Percentiles rank a stretch among this genome's conserved stretches.
Evolutionary conservation across 1,140 invertebrate species (phyloP).

Genomic region (Macrobrachium rosenbergii): DNA sequence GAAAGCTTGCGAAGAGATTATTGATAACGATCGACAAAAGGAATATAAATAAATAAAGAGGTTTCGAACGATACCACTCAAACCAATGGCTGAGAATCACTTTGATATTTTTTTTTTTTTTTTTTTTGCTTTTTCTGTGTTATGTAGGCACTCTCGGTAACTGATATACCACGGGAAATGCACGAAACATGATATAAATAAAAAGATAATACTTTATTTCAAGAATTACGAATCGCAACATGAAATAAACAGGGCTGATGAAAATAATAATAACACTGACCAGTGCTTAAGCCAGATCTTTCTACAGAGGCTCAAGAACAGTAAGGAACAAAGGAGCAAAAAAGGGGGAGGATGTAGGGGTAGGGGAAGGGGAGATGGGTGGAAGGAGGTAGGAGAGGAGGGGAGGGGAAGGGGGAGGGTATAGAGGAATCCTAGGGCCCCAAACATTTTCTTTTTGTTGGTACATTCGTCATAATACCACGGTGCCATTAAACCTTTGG

Average conservation of each 20-base stretch:
- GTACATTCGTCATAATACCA: too few species aligned
- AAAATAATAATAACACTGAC: too few species aligned
- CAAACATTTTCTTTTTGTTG: too few species aligned
- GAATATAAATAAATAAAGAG: neutral
- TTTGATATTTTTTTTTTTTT: constrained; percentile 48
- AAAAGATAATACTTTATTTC: constrained; percentile 21
- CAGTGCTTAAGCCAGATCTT: too few species aligned
- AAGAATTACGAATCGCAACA: neutral
- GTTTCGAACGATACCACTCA: constrained; percentile 55
- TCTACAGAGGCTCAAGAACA: too few species aligned
- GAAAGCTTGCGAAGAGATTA: too few species aligned
- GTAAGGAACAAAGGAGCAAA: neutral
- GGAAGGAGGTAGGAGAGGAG: neutral
- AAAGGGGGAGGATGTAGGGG: neutral
- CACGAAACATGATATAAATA: neutral
- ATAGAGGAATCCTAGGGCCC: too few species aligned
- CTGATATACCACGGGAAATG: constrained; percentile 30
- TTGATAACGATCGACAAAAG: neutral
- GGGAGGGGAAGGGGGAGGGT: too few species aligned
- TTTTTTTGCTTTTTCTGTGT: neutral
- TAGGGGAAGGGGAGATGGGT: neutral
- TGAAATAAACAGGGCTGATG: neutral
- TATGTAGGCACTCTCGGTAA: constrained; percentile 52
- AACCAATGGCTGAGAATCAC: constrained; percentile 58
- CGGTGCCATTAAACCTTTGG: neutral